Evolutionary conservation across 1,140 invertebrate species (phyloP).

Genomic region (Orchesella cincta): DNA sequence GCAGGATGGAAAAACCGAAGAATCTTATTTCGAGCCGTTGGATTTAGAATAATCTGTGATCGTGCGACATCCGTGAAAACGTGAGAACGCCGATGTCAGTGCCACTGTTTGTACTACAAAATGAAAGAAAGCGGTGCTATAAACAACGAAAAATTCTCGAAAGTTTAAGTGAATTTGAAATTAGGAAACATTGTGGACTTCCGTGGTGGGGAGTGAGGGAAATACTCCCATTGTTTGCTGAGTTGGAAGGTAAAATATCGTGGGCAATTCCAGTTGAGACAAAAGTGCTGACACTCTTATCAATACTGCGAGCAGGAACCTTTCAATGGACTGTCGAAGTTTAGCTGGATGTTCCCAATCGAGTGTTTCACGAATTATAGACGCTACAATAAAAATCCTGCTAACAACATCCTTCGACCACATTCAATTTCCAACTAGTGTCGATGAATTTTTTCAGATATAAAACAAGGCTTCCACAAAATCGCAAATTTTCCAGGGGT

Average conservation of each 20-base stretch:
- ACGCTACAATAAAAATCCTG: no score
- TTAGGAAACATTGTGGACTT: conserved; percentile 29
- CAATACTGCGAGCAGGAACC: conserved; percentile 13
- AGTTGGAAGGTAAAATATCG: not conserved
- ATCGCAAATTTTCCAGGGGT: conserved; percentile 23
- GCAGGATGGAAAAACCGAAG: no score
- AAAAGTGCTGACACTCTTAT: conserved; percentile 32
- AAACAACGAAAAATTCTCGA: conserved; percentile 27
- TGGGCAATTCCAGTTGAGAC: conserved; percentile 30
- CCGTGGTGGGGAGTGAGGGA: conserved; percentile 1
- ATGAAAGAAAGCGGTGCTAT: conserved; percentile 9
- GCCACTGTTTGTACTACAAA: not conserved
- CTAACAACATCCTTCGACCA: not conserved
- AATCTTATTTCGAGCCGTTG: no score
- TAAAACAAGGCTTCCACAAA: conserved; percentile 29
- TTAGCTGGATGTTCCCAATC: conserved; percentile 32
- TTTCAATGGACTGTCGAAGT: conserved; percentile 31
- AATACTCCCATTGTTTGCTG: conserved; percentile 29
- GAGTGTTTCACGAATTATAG: conserved; percentile 22
- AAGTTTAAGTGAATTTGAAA: conserved; percentile 37
- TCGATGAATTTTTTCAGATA: not conserved
- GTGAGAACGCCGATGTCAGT: not conserved
- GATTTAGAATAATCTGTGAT: no score
- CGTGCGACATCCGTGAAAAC: no score
- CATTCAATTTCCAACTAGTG: conserved; percentile 12